Evolutionary conservation across 2,797 vertebrate genomes (phyloP).

Genomic region (Peromyscus eremicus): DNA sequence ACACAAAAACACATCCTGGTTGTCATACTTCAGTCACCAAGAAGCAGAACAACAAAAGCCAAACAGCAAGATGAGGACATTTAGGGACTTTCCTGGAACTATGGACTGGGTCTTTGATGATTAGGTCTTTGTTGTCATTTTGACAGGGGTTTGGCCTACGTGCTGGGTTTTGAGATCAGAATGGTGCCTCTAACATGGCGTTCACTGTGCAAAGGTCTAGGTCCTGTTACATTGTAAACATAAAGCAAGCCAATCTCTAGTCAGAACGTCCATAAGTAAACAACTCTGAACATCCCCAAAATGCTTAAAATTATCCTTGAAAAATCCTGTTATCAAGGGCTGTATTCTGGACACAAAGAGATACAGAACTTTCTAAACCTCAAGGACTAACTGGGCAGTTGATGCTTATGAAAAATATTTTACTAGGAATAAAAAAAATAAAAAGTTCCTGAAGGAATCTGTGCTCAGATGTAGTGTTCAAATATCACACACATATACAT

Average conservation of each 20-base stretch:
- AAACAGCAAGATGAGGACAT: background rate
- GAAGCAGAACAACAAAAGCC: background rate
- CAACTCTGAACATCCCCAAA: background rate
- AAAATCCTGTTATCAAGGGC: background rate
- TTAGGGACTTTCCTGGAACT: background rate
- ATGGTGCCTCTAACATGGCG: background rate
- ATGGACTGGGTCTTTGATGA: background rate
- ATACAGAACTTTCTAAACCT: background rate
- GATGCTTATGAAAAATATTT: constrained; percentile 15
- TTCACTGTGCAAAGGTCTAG: background rate
- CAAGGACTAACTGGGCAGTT: background rate
- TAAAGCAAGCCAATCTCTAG: background rate
- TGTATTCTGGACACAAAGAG: background rate
- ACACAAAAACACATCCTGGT: background rate
- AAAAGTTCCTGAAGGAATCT: background rate
- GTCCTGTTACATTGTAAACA: background rate
- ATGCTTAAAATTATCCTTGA: background rate
- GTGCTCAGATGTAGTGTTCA: background rate
- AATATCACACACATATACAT: background rate
- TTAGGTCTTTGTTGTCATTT: background rate
- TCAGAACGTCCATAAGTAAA: background rate
- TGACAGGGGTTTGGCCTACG: too few species aligned
- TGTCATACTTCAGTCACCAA: background rate
- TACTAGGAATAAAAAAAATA: background rate
- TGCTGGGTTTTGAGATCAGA: background rate